These are phyloP conservation scores for Tipula unca DNA, from an alignment of 2,888 invertebrate species.

Conservation along the genomic window DNA sequence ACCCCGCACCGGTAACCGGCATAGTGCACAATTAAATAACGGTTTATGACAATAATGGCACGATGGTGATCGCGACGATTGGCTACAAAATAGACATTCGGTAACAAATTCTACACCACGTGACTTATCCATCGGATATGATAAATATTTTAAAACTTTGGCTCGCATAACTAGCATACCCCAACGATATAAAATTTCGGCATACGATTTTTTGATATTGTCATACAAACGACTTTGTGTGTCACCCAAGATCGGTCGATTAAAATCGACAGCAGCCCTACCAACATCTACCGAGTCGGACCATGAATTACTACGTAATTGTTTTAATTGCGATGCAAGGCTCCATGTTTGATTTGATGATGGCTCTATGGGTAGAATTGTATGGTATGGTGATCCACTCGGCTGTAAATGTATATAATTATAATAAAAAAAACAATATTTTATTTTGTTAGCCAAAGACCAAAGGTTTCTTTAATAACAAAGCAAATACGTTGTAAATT, in stretches of 20 bases:
- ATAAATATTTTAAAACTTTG: slow-evolving; percentile 61
- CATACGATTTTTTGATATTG: slow-evolving; percentile 77
- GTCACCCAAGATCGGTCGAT: slow-evolving; percentile 32
- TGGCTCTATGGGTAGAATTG: slow-evolving; percentile 69
- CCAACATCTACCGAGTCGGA: slow-evolving; percentile 67
- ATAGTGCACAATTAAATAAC: slow-evolving; percentile 73
- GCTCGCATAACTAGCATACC: slow-evolving; percentile 68
- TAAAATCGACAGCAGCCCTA: slow-evolving; percentile 1
- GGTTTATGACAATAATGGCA: slow-evolving; percentile 66
- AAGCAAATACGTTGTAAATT: no score
- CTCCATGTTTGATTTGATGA: slow-evolving; percentile 60
- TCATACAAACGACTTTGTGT: slow-evolving; percentile 52
- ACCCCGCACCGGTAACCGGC: slow-evolving; percentile 77
- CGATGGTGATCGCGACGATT: slow-evolving; percentile 56
- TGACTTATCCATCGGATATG: slow-evolving; percentile 42
- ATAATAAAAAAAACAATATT: slow-evolving; percentile 2
- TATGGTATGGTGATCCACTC: slow-evolving; percentile 77
- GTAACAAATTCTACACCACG: slow-evolving; percentile 65
- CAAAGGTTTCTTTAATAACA: no score
- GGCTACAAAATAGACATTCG: slow-evolving; percentile 62
- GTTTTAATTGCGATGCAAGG: slow-evolving; percentile 54
- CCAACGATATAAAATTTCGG: slow-evolving; percentile 82
- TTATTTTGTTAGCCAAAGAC: no score
- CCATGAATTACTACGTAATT: slow-evolving; percentile 76
- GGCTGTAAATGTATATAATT: slow-evolving; percentile 43